Base-by-base conservation (phyloP, 2,113 vertebrate species). In the Cariama cristata region DNA sequence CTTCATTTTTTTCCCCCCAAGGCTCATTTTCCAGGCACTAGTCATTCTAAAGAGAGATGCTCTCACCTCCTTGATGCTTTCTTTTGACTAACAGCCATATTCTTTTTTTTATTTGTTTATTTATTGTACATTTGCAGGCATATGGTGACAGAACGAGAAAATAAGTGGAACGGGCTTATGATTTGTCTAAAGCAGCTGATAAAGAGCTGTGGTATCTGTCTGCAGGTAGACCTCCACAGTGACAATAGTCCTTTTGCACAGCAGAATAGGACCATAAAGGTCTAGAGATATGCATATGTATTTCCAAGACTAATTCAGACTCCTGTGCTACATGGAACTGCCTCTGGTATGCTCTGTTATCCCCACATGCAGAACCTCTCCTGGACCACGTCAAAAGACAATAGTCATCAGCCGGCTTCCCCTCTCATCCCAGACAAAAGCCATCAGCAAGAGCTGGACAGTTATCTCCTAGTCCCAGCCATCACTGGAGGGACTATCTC, bases 71-170 rank as follows among this genome's bases (percentile, higher is more conserved):
- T 80, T 62, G 80, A 86, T 92, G 63, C 83, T 80, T 91, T 73
- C 76, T 93, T 97, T 96, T 96, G 75, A 92, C 77, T 92, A 92
- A 95, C 69, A 91, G 93, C 47, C 71, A 56, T 94, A 86, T 91
- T 91, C 75, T 87, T 72, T 56, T 50, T 88, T 88, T 64, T 88
- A 85, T 93, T 93, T 90, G 73, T 83, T 96, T 90, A 93, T 92
- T 93, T 93, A 92, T 96, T 96, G 75, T 49, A 69, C 93, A 42
- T 93, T 90, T 93, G 40, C 60, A 79, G 67, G 38, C 83, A 82
- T 63, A 82, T 32, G 45, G 84, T 87, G 90, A 93, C 85, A 96
- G 81, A 90, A 94, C 83, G 38, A 32, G 45, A 93, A 93, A 94
- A 82, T 62, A 90, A 90, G 66, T 35, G 82, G 75, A 96, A 79